Evolutionary conservation across 2,797 vertebrate genomes (phyloP).

Genomic region (Enteromius mattozi): DNA sequence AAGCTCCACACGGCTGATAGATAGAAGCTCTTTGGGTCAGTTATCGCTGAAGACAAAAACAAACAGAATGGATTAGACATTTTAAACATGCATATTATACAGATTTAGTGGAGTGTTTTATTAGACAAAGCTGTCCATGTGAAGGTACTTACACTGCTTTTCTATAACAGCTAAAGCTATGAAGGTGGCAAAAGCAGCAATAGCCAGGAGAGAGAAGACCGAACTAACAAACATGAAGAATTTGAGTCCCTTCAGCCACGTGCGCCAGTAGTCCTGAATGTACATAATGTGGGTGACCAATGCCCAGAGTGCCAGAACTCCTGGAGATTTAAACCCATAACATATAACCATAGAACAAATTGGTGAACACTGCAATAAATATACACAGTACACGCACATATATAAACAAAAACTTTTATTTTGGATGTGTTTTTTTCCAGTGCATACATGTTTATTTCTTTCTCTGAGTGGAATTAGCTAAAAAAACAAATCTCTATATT

Average conservation of each 20-base stretch:
- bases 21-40: constrained; percentile 89
- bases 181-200: constrained; percentile 86
- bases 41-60: constrained; percentile 73
- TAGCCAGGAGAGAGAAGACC: constrained; percentile 84
- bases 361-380: background rate
- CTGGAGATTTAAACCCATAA: constrained; percentile 69
- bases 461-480: too few relatives aligned
- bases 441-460: too few relatives aligned
- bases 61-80: background rate
- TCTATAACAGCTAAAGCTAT: constrained; percentile 86
- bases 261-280: constrained; percentile 96
- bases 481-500: too few relatives aligned
- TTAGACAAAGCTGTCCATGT: background rate
- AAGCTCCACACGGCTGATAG: constrained; percentile 92
- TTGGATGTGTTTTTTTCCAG: too few relatives aligned
- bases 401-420: too few relatives aligned
- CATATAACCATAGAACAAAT: background rate
- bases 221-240: constrained; percentile 90
- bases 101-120: background rate
- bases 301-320: constrained; percentile 92
- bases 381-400: too few relatives aligned
- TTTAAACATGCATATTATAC: background rate
- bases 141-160: constrained; percentile 84
- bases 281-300: constrained; percentile 97
- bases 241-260: constrained; percentile 93